Conservation (phyloP, 2,113 vertebrate species). For the Esox niger region DNA sequence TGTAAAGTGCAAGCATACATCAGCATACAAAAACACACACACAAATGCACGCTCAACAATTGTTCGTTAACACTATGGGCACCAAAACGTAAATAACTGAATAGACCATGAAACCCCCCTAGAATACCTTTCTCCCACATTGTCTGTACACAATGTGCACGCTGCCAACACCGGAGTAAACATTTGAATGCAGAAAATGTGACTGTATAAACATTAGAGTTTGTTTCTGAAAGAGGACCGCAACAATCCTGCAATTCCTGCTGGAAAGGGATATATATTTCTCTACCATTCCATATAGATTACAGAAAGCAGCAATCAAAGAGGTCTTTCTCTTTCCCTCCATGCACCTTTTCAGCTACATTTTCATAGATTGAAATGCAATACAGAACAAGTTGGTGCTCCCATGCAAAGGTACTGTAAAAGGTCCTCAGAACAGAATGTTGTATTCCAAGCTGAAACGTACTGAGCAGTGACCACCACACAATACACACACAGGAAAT, state of each 20-base stretch:
- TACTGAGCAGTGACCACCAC: no score
- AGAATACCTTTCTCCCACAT: no score
- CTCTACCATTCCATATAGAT: not conserved
- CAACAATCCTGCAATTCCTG: no score
- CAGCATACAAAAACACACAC: slow-evolving; percentile 19
- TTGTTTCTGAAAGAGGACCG: not conserved
- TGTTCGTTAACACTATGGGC: no score
- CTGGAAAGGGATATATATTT: no score
- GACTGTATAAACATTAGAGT: not conserved
- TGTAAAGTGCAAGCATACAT: slow-evolving; percentile 49
- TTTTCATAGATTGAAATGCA: not conserved
- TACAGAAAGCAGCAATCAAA: slow-evolving; percentile 1
- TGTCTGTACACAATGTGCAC: no score
- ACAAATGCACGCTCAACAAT: slow-evolving; percentile 19
- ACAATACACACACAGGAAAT: no score
- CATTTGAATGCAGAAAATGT: slow-evolving; percentile 17
- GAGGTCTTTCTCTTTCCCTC: not conserved
- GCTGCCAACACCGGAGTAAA: not conserved
- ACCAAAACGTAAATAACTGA: no score
- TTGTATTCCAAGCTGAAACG: not conserved
- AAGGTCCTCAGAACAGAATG: not conserved
- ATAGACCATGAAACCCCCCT: no score
- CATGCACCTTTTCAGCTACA: not conserved
- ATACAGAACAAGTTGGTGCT: not conserved
- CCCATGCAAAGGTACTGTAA: not conserved